Conservation (phyloP, 2,797 vertebrate genomes). For the Brachyalestes nurse region DNA sequence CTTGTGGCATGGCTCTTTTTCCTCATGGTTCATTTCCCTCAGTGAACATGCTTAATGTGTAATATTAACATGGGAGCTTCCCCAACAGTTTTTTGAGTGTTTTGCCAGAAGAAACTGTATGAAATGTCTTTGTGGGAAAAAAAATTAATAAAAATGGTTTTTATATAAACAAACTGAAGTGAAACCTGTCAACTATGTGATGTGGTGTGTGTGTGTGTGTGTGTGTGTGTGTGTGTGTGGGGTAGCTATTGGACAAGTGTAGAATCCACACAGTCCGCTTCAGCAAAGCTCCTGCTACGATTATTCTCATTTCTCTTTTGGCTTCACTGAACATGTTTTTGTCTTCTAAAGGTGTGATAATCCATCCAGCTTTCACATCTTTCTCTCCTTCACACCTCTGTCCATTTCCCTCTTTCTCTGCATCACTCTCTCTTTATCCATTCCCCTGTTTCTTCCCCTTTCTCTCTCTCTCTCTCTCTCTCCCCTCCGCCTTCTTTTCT, state of each 20-base stretch:
- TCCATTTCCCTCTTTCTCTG: not conserved
- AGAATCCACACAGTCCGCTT: not conserved
- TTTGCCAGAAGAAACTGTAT: constrained; percentile 28
- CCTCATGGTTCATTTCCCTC: constrained; percentile 47
- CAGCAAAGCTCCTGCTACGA: not conserved
- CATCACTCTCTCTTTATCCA: constrained; percentile 17
- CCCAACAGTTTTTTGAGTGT: not conserved
- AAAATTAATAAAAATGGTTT: constrained; percentile 72
- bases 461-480: constrained; percentile 9
- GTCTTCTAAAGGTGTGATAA: constrained; percentile 31
- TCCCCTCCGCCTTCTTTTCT: not conserved
- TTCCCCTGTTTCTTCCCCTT: constrained; percentile 44
- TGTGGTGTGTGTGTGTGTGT: too few species aligned
- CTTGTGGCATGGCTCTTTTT: constrained; percentile 65
- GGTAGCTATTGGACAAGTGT: not conserved
- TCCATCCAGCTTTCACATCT: constrained; percentile 22
- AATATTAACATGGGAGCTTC: constrained; percentile 59
- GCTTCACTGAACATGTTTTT: constrained; percentile 6
- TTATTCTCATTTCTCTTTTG: not conserved
- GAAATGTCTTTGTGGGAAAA: constrained; percentile 64
- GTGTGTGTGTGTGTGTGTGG: too few species aligned
- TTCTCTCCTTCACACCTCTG: constrained; percentile 61
- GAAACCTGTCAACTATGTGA: not conserved
- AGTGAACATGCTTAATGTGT: constrained; percentile 74
- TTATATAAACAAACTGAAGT: constrained; percentile 37